Conservation (phyloP, 2,797 vertebrate species). For the Poecilia wingei region DNA sequence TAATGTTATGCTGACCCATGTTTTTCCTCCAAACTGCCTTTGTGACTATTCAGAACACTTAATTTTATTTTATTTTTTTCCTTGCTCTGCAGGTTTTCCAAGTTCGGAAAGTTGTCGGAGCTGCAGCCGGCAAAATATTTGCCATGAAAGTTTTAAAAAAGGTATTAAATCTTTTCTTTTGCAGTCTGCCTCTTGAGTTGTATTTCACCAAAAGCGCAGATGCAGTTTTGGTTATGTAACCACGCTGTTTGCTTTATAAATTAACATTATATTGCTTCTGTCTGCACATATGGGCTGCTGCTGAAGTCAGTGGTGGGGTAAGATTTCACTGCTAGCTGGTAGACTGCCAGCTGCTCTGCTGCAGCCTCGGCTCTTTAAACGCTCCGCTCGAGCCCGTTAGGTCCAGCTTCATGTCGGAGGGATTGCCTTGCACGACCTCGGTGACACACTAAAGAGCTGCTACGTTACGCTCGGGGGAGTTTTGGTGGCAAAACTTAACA, state of each 20-base stretch:
- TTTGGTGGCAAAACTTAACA: conserved; percentile 7
- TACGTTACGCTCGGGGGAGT: conserved; percentile 5
- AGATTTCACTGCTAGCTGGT: conserved; percentile 61
- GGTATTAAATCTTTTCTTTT: conserved; percentile 77
- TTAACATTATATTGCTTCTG: conserved; percentile 45
- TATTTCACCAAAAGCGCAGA: not conserved
- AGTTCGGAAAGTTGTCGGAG: conserved; percentile 95
- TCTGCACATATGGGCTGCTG: conserved; percentile 59
- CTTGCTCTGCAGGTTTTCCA: conserved; percentile 89
- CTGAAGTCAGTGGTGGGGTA: conserved; percentile 63
- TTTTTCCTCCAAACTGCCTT: not conserved
- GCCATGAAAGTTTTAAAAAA: conserved; percentile 99
- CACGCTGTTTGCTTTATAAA: conserved; percentile 33
- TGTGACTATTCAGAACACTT: not conserved
- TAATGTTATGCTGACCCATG: not conserved
- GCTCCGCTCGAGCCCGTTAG: conserved; percentile 52
- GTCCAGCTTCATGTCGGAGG: conserved; percentile 35
- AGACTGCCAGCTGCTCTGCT: conserved; percentile 59
- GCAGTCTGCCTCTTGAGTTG: not conserved
- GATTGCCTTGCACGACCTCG: conserved; percentile 41
- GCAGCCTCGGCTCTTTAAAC: conserved; percentile 62
- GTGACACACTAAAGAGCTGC: conserved; percentile 45
- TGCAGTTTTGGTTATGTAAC: conserved; percentile 10
- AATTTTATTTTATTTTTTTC: conserved; percentile 2
- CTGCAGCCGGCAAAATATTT: conserved; percentile 95